Base-by-base conservation (phyloP, 2,113 vertebrate species). In the Pseudorasbora parva region DNA sequence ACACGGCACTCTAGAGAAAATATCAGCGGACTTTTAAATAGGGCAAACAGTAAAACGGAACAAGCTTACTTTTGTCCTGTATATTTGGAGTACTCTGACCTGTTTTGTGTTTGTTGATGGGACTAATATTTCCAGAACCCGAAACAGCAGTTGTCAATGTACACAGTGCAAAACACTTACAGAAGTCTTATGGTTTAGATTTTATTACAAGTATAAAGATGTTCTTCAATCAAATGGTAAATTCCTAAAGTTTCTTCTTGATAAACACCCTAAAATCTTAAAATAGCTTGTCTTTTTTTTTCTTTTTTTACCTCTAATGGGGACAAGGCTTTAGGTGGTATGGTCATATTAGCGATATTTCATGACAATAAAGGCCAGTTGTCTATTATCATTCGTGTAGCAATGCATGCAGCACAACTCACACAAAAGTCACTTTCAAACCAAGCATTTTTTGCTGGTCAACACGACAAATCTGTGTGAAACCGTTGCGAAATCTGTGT, bases 21-120 rank as follows among this genome's bases (percentile, higher is more conserved):
- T 92, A 91, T 93, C 90, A 43, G 87, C 83, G 86, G 87, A 86
- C 88, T 87, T 92, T 91, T 88, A 90, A 90, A 90, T 86, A 51
- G 87, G 86, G 86, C 86, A 78, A 88, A 86, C 81, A 71, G 84
- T 82, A 71, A 43, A 79, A 79, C 82, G 78, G 83, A 91, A 85
- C 80, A 82, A 83, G 89, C 88, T 88, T 78, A 68, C 86, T 89
- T 80, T 92, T 93, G 87, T 92, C 91, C 82, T 54, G 81, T 78
- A 85, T 85, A 60, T 74, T 87, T 84, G 82, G 79, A 92, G 84
- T 88, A 87, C 84, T 86, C 23, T 90, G 89, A 92, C 91, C 91
- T 91, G 86, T 74, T 93, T 93, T 91, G 85, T 77, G 17, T 60
- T 9, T 75, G 71, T 88, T 86, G 84, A 84, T 89, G 37, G 47